Conservation (phyloP, 2,113 vertebrate genomes). For the Phrynosoma blainvillii region DNA sequence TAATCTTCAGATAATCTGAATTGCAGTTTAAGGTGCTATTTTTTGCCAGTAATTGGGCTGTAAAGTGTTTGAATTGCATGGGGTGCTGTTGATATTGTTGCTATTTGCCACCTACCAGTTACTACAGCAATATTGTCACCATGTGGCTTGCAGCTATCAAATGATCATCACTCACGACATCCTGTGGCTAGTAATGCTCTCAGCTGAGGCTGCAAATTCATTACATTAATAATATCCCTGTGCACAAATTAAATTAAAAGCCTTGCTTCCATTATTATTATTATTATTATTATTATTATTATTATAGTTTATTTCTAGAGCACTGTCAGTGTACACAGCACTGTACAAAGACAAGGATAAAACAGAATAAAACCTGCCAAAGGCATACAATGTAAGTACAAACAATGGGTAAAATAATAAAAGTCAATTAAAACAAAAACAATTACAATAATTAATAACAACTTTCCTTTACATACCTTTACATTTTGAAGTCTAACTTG, state of each 20-base stretch:
- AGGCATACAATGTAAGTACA: too few species aligned
- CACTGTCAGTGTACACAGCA: too few species aligned
- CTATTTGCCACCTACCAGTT: neutral
- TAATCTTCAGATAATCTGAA: neutral
- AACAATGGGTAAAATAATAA: too few species aligned
- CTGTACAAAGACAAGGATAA: too few species aligned
- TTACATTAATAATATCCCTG: neutral
- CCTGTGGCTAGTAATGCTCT: neutral
- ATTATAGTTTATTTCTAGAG: too few species aligned
- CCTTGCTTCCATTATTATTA: neutral
- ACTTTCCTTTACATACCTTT: neutral
- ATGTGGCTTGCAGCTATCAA: neutral
- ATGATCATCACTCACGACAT: neutral
- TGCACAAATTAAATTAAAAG: neutral
- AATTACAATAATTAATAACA: too few species aligned
- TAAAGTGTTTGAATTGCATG: neutral
- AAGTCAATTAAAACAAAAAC: too few species aligned
- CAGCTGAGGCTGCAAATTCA: neutral
- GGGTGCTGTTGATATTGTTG: too few species aligned
- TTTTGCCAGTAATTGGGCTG: neutral
- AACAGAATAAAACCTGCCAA: too few species aligned
- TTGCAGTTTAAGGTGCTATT: neutral
- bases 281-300: too few species aligned
- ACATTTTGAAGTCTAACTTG: slow-evolving; percentile 7
- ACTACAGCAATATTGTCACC: neutral